These are phyloP conservation scores for Cheilosia vernalis DNA, from an alignment of 2,888 invertebrate genomes.

Conservation along the genomic window DNA sequence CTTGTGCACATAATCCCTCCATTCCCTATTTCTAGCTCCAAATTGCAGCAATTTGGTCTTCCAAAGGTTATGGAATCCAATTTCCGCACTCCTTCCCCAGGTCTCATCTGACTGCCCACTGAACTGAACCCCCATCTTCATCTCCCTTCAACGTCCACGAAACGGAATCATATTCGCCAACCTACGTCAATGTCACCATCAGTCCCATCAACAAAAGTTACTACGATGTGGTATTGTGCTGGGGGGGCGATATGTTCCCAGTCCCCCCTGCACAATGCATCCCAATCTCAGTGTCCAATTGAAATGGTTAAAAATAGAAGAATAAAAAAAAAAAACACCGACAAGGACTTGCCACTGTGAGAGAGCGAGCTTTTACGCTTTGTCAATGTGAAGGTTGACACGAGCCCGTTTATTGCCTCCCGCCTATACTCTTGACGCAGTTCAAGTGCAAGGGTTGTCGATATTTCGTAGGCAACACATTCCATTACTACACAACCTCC, in stretches of 20 bases:
- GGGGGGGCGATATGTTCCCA: background rate
- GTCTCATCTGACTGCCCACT: background rate
- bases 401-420: conserved; percentile 62
- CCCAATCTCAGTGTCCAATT: background rate
- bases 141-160: background rate
- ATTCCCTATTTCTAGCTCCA: too few species aligned
- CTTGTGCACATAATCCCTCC: too few species aligned
- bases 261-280: conserved; percentile 39
- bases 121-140: background rate
- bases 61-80: too few species aligned
- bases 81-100: background rate
- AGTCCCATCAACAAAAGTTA: conserved; percentile 1
- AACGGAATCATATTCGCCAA: conserved; percentile 13
- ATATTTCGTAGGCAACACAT: background rate
- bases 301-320: conserved; percentile 40
- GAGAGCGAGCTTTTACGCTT: conserved; percentile 47
- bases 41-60: too few species aligned
- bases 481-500: conserved; percentile 26
- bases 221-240: background rate
- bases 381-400: conserved; percentile 67
- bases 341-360: too few species aligned
- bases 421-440: conserved; percentile 31
- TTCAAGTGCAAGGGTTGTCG: conserved; percentile 72
- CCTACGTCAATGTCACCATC: conserved; percentile 20
- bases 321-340: background rate